Evolutionary conservation across 2,888 invertebrate genomes (phyloP), one percentile per base, ranked within the genome.

Genomic region (Tuberolachnus salignus): DNA sequence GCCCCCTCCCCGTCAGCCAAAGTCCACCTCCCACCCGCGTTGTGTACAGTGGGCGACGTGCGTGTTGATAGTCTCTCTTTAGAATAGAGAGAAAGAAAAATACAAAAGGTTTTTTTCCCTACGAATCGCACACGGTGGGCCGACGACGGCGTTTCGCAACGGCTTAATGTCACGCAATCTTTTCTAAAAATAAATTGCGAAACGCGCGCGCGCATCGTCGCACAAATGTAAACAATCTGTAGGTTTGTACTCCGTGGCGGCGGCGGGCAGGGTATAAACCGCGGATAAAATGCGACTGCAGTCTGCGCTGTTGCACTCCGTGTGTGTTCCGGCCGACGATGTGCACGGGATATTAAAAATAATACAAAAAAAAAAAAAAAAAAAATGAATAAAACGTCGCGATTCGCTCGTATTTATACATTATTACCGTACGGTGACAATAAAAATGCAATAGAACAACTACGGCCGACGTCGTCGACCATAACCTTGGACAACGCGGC

Each of bases 401-500:
- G n/a, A 13, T 44, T 44, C 1, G 8, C 16, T 55, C 14, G 55
- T 9, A 55, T 19, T 55, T 70, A 55, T 19, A 14, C 16, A n/a
- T 44, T 70, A 34, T 13, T n/a, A n/a, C 23, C 26, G 16, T 19
- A 11, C 16, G 11, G 42, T 23, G 55, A 57, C 23, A 42, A 44
- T 67, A 53, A 4, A 63, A 19, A 46, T 26, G 49, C 59, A 61
- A 59, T 4, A 14, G 3, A 26, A n/a, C 23, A 26, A 34, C 34
- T 6, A 10, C 4, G 1, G 44, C 11, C 13, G 55, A 44, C 53
- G 21, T 14, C 44, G 46, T 11, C 19, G 49, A 75, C 66, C 75
- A 75, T 75, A 66, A 75, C 75, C 75, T 75, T 75, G 19, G 75
- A 46, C 66, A 75, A 75, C 66, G 46, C 59, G 53, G 51, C 21